These are phyloP conservation scores for Dermatemys mawii DNA, from an alignment of 2,113 vertebrate species.

Conservation along the genomic window DNA sequence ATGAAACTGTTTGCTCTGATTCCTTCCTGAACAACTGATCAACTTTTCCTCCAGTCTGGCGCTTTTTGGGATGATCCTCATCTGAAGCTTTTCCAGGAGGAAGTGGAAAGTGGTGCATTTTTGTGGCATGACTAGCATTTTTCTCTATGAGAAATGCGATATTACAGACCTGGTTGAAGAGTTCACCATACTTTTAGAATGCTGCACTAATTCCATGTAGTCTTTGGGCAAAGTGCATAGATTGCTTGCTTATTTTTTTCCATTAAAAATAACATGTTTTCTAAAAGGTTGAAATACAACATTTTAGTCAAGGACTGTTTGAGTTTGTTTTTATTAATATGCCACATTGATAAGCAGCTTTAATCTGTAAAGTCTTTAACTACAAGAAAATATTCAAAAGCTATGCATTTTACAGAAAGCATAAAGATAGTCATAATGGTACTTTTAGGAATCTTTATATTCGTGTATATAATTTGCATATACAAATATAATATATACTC, in stretches of 20 bases:
- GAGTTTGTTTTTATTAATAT: slow-evolving; percentile 66
- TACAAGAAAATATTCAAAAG: slow-evolving; percentile 70
- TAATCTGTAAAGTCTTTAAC: slow-evolving; percentile 68
- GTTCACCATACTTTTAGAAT: slow-evolving; percentile 51
- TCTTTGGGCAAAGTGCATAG: slow-evolving; percentile 51
- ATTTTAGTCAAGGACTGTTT: slow-evolving; percentile 47
- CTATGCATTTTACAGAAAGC: slow-evolving; percentile 68
- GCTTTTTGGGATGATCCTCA: neutral
- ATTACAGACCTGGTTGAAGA: slow-evolving; percentile 47
- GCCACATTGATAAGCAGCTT: slow-evolving; percentile 72
- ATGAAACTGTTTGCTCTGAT: slow-evolving; percentile 50
- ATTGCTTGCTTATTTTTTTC: slow-evolving; percentile 64
- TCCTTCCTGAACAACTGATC: neutral
- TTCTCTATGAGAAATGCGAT: slow-evolving; percentile 35
- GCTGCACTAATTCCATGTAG: slow-evolving; percentile 44
- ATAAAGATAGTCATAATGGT: slow-evolving; percentile 66
- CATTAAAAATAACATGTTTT: slow-evolving; percentile 55
- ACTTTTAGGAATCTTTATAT: slow-evolving; percentile 73
- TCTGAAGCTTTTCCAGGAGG: slow-evolving; percentile 24
- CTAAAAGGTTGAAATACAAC: slow-evolving; percentile 57
- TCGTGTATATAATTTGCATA: slow-evolving; percentile 70
- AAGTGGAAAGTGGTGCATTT: slow-evolving; percentile 5
- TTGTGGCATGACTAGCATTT: slow-evolving; percentile 50
- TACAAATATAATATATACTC: slow-evolving; percentile 69
- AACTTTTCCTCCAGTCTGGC: slow-evolving; percentile 26